Conservation (phyloP, 2,113 vertebrate genomes). For the Zeus faber region DNA sequence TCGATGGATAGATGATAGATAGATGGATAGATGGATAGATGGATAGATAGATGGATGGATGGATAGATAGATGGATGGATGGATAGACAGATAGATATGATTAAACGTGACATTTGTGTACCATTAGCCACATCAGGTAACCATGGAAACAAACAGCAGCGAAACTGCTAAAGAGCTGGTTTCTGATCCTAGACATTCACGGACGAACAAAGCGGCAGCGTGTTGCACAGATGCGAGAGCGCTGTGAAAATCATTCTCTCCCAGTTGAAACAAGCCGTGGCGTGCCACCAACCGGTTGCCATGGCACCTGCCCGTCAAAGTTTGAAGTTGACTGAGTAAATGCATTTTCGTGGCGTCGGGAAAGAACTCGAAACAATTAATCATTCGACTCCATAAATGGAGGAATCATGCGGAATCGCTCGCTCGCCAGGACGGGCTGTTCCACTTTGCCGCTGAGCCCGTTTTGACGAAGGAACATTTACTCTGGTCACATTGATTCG, state of each 20-base stretch:
- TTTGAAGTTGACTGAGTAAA: constrained; percentile 26
- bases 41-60: neutral
- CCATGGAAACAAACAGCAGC: constrained; percentile 21
- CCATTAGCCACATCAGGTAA: constrained; percentile 8
- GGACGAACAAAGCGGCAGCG: constrained; percentile 1
- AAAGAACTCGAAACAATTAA: too few relatives aligned
- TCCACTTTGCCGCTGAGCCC: neutral
- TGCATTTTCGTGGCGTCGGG: constrained; percentile 11
- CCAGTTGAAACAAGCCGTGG: constrained; percentile 29
- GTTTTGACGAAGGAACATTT: constrained; percentile 13
- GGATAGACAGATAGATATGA: neutral
- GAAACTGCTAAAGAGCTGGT: neutral
- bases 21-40: neutral
- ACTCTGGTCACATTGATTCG: constrained; percentile 18
- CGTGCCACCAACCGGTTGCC: constrained; percentile 39
- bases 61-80: neutral
- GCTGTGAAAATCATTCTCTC: constrained; percentile 21
- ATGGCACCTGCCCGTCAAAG: constrained; percentile 42
- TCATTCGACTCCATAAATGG: constrained; percentile 7
- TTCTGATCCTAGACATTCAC: constrained; percentile 5
- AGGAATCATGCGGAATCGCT: neutral
- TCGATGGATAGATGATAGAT: neutral
- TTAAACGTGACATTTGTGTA: too few relatives aligned
- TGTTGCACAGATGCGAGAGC: constrained; percentile 9
- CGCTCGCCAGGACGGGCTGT: too few relatives aligned